A percentile compares a stretch with the other conserved stretches of the same genome.
Evolutionary conservation across 2,888 invertebrate genomes (phyloP).

Genomic region (Smittia sp.): DNA sequence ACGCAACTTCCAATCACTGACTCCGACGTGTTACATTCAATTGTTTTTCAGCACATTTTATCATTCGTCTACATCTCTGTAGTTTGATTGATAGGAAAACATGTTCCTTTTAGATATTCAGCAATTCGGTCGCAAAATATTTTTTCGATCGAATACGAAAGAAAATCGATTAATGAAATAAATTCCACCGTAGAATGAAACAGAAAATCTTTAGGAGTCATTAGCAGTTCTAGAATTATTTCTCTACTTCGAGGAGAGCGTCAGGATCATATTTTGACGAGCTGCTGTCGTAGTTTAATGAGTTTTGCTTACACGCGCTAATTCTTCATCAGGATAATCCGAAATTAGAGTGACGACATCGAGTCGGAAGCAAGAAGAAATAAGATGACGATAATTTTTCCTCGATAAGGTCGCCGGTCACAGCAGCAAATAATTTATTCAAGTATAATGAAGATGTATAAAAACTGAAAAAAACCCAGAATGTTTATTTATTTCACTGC

Average conservation of each 20-base stretch:
- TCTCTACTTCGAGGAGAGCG: neutral
- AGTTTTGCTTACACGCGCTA: conserved; percentile 64
- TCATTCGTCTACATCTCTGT: neutral
- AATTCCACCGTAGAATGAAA: too few species aligned
- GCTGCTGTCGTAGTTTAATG: conserved; percentile 13
- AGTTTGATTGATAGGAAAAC: conserved; percentile 17
- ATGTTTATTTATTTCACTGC: neutral
- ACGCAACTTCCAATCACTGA: neutral
- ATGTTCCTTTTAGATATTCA: neutral
- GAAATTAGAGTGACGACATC: neutral
- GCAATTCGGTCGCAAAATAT: neutral
- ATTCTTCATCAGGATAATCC: conserved; percentile 66
- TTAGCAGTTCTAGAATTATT: conserved; percentile 38
- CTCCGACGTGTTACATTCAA: neutral
- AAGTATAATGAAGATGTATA: neutral
- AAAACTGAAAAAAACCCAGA: neutral
- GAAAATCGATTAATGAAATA: conserved; percentile 26
- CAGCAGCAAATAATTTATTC: conserved; percentile 15
- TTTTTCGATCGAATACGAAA: neutral
- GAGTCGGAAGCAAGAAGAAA: neutral
- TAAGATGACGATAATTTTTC: conserved; percentile 32
- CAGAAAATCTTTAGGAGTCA: too few species aligned
- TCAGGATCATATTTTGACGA: neutral
- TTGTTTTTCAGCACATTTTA: neutral
- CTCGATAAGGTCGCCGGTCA: conserved; percentile 12